Evolutionary conservation across 2,113 vertebrate genomes (phyloP).

Genomic region (Tychaedon coryphoeus): DNA sequence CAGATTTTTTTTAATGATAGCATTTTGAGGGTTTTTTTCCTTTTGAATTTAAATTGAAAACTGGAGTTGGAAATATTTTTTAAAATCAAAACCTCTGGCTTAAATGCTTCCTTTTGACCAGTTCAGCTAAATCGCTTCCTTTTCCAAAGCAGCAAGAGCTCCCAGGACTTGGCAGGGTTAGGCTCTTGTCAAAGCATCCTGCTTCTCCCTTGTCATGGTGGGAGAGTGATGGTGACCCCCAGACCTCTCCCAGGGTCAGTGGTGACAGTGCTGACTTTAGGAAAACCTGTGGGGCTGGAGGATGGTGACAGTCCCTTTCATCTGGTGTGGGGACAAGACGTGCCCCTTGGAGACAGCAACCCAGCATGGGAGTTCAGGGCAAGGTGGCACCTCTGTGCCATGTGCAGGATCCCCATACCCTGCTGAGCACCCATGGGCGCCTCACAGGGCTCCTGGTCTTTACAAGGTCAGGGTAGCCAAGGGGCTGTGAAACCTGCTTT

Average conservation of each 20-base stretch:
- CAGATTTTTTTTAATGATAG: not conserved
- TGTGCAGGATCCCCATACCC: not conserved
- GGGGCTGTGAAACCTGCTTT: not conserved
- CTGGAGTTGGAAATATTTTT: not conserved
- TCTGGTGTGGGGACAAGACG: not conserved
- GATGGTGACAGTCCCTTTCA: not conserved
- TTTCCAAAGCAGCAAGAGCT: not conserved
- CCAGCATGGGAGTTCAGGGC: rapidly evolving
- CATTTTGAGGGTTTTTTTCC: not conserved
- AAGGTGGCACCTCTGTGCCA: not conserved
- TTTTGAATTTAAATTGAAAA: not conserved
- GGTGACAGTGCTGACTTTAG: not conserved
- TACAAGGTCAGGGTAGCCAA: not conserved
- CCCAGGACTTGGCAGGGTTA: not conserved
- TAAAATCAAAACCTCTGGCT: not conserved
- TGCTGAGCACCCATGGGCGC: not conserved
- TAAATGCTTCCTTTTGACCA: not conserved
- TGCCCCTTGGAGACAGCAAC: not conserved
- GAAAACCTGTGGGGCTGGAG: not conserved
- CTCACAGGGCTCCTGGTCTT: not conserved
- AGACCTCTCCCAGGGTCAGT: not conserved
- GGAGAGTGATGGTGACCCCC: not conserved
- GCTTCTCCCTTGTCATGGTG: not conserved
- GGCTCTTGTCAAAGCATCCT: not conserved
- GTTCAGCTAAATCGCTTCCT: not conserved